Conservation (phyloP, 2,888 invertebrate species). For the Spodoptera littoralis region DNA sequence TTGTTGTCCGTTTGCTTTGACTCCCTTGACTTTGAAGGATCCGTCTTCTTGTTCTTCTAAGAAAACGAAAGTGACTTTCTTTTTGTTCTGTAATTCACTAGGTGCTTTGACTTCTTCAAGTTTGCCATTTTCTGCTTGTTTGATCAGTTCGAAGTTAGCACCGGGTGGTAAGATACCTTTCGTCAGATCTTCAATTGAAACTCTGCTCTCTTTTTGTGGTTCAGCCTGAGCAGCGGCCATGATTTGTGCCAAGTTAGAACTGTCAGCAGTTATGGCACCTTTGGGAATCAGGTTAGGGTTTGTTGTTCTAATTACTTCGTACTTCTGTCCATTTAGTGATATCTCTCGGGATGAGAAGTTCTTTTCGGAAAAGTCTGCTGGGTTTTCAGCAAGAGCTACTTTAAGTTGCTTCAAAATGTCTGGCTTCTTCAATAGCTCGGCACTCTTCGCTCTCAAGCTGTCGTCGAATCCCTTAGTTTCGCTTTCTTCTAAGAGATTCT, state of each 20-base stretch:
- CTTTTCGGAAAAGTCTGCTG: constrained; percentile 90
- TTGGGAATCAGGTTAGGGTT: constrained; percentile 91
- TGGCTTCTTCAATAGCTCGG: constrained; percentile 91
- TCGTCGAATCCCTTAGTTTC: constrained; percentile 89
- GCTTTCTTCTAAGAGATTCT: constrained; percentile 86
- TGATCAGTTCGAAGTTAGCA: constrained; percentile 94
- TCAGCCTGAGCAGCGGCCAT: constrained; percentile 79
- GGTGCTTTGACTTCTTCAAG: constrained; percentile 91
- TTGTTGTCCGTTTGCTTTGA: constrained; percentile 93
- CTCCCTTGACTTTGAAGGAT: constrained; percentile 95
- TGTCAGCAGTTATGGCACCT: constrained; percentile 87
- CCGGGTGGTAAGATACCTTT: constrained; percentile 94
- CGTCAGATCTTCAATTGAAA: constrained; percentile 93
- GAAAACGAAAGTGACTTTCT: constrained; percentile 96
- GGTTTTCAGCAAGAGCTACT: constrained; percentile 92
- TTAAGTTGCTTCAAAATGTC: constrained; percentile 93
- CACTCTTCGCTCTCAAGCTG: constrained; percentile 83
- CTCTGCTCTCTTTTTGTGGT: constrained; percentile 89
- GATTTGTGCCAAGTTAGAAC: constrained; percentile 79
- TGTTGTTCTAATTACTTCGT: constrained; percentile 92
- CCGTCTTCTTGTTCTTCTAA: constrained; percentile 96
- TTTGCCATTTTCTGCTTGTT: constrained; percentile 92
- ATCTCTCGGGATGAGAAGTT: constrained; percentile 93
- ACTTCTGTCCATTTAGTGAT: constrained; percentile 92
- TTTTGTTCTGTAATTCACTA: constrained; percentile 90